Evolutionary conservation across 2,888 invertebrate genomes (phyloP).

Genomic region (Linhomoeus sp.): DNA sequence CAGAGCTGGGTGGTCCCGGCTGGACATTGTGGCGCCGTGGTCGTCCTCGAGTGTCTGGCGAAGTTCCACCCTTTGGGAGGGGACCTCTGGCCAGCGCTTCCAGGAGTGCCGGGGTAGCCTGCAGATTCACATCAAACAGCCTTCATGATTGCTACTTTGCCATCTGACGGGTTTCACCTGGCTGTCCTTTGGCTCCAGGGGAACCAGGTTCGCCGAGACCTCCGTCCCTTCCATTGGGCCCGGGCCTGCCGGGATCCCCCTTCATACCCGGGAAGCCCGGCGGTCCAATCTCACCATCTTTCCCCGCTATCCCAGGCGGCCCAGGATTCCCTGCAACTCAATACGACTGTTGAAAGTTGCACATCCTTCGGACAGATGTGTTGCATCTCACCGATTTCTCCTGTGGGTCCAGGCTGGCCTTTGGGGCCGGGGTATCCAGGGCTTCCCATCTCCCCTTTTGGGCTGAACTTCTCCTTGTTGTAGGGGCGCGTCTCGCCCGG

Average conservation of each 20-base stretch:
- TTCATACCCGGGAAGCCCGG: slow-evolving; percentile 39
- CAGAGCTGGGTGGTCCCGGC: slow-evolving; percentile 56
- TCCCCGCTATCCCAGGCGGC: slow-evolving; percentile 14
- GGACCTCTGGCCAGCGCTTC: slow-evolving; percentile 12
- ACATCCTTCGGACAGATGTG: too few relatives aligned
- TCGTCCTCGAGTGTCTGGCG: slow-evolving; percentile 71
- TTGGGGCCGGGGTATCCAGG: neutral
- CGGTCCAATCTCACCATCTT: neutral
- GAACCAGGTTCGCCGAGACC: too few relatives aligned
- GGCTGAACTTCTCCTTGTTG: neutral
- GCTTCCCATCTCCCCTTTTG: slow-evolving; percentile 7
- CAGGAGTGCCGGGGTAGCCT: slow-evolving; percentile 20
- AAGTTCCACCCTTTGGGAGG: slow-evolving; percentile 63
- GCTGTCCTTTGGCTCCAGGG: too few relatives aligned
- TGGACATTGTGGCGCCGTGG: slow-evolving; percentile 61
- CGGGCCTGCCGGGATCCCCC: slow-evolving; percentile 44
- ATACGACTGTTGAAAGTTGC: too few relatives aligned
- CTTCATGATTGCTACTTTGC: neutral
- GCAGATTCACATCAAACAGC: neutral
- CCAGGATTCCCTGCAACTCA: slow-evolving; percentile 22
- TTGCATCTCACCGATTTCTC: too few relatives aligned
- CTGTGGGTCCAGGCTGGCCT: slow-evolving; percentile 21
- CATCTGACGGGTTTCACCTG: too few relatives aligned
- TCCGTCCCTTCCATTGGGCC: slow-evolving; percentile 7
- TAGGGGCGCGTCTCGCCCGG: neutral